Percentiles rank a stretch among this genome's conserved stretches.
Conservation (phyloP, 1,140 invertebrate species). For the Doryteuthis pealeii region DNA sequence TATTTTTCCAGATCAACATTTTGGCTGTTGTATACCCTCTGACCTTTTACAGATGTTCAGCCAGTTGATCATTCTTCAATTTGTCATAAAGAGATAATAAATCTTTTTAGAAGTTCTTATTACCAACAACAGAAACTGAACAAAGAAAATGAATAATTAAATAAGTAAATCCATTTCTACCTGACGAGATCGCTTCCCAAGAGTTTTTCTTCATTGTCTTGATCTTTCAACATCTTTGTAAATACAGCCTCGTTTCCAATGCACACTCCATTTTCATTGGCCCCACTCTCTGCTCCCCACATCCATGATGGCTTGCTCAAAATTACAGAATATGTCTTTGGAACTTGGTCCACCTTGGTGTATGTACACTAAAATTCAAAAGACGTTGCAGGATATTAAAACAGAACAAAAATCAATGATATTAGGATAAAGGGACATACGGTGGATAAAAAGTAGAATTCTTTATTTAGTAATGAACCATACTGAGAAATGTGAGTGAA, state of each 20-base stretch:
- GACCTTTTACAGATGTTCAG: no score
- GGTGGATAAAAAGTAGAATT: not conserved
- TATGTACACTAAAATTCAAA: conserved; percentile 70
- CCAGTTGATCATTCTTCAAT: no score
- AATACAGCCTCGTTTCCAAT: conserved; percentile 78
- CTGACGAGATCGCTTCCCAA: conserved; percentile 77
- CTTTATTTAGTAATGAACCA: not conserved
- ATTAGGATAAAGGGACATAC: not conserved
- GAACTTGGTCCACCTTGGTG: conserved; percentile 69
- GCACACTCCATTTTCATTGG: conserved; percentile 73
- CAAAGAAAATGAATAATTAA: no score
- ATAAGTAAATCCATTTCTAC: conserved; percentile 51
- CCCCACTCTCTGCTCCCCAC: conserved; percentile 82
- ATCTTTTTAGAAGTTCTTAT: no score
- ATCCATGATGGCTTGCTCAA: conserved; percentile 77
- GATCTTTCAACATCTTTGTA: conserved; percentile 65
- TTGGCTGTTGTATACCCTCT: no score
- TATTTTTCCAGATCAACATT: no score
- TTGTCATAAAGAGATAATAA: no score
- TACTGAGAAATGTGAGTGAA: not conserved
- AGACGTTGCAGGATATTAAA: not conserved
- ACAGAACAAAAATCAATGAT: conserved; percentile 7
- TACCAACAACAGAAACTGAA: no score
- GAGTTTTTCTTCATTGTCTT: conserved; percentile 67
- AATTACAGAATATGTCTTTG: conserved; percentile 68